Evolutionary conservation across 1,140 invertebrate genomes (phyloP).

Genomic region (Micrasema longulum): DNA sequence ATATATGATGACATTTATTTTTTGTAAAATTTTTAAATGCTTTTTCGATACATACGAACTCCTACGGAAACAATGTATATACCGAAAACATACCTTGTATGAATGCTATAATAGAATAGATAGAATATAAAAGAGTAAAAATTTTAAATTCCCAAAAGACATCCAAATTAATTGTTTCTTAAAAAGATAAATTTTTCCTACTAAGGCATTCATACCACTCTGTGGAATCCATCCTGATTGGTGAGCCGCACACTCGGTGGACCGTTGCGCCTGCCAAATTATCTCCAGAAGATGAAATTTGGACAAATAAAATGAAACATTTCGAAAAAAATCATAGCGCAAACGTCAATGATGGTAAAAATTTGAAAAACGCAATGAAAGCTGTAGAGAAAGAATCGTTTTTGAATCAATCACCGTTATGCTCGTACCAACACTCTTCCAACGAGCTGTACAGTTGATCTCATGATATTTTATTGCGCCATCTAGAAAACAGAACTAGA

Average conservation of each 20-base stretch:
- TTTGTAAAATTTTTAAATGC: conserved; percentile 27
- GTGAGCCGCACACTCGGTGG: neutral
- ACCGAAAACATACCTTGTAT: conserved; percentile 14
- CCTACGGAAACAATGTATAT: neutral
- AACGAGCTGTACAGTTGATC: conserved; percentile 51
- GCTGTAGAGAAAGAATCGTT: neutral
- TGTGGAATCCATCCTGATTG: neutral
- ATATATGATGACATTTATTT: conserved; percentile 16
- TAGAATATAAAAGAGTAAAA: conserved; percentile 29
- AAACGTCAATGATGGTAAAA: conserved; percentile 49
- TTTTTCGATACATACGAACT: conserved; percentile 11
- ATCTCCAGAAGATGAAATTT: conserved; percentile 4
- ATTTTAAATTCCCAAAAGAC: conserved; percentile 10
- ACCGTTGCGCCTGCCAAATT: conserved; percentile 7
- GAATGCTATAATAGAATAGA: conserved; percentile 33
- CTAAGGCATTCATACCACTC: conserved; percentile 40
- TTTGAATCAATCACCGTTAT: neutral
- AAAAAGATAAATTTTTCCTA: conserved; percentile 21
- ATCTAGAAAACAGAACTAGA: conserved; percentile 75
- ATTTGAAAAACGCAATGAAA: conserved; percentile 5
- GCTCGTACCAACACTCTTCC: conserved; percentile 46
- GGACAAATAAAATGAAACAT: conserved; percentile 19
- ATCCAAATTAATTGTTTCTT: conserved; percentile 21
- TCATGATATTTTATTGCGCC: conserved; percentile 79
- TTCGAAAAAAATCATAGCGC: conserved; percentile 36